Evolutionary conservation across 2,888 invertebrate species (phyloP), one percentile per base, ranked within the genome.

Genomic region (Erebia aethiops): DNA sequence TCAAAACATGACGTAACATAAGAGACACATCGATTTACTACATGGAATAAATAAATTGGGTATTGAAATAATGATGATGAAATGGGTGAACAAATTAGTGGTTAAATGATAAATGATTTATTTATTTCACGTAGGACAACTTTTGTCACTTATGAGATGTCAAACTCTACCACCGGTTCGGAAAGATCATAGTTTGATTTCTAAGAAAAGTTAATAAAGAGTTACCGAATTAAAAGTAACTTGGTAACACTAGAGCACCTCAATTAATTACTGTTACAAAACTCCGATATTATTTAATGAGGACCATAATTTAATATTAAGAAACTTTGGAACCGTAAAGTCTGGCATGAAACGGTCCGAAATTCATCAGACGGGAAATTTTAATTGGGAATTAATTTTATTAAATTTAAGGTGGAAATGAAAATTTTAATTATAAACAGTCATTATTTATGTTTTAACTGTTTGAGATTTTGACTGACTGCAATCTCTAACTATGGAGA

Each of bases 211-310:
- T 10, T 11, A 54, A 10, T 8, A 54, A 26, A 26, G 7, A 26
- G 56, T 26, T 57, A 26, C 21, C 21, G 7, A 21, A 26, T 57
- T 57, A 57, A 26, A 21, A 21, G 13, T 26, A 57, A 57, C 26
- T 57, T 26, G 26, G 21, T 26, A 49, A 14, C 10, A 62, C 46
- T 21, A 62, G 49, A 62, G 21, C 21, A 62, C 49, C 21, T 46
- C 49, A 62, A 62, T 49, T 62, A 49, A 62, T 62, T 62, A 62
- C 62, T 49, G 46, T 49, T 49, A 18, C 14, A 46, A 62, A 62
- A 49, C 62, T 62, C 46, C 62, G 49, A 62, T 62, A 62, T 46
- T 62, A 62, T 62, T 49, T 49, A 62, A 62, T 62, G 62, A 62
- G 62, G 13, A 8, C 18, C 62, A 49, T 49, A 21, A 62, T 62